phyloP scores from a whole-genome alignment of 2,888 invertebrate species.

The Athetis lepigone region DNA sequence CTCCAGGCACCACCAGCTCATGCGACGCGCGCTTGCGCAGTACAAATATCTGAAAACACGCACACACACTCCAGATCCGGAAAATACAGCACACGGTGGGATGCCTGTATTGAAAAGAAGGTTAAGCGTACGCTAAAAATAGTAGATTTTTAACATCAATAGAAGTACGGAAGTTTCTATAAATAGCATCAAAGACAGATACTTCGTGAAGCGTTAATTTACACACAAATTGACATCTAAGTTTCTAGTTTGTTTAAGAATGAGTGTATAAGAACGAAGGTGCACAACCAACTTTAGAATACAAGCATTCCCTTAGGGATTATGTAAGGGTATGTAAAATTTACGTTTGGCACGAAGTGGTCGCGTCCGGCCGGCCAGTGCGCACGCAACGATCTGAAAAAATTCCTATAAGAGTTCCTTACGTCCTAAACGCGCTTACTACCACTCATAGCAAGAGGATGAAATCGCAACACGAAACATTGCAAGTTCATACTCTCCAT shows the following conservation, averaged over 20 bases:
- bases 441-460: conserved; percentile 69
- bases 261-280: neutral
- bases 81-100: conserved; percentile 52
- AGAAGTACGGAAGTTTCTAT: neutral
- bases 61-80: conserved; percentile 54
- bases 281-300: conserved; percentile 30
- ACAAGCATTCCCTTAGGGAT: conserved; percentile 57
- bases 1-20: conserved; percentile 95
- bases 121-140: neutral
- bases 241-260: conserved; percentile 4
- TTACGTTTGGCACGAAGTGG: conserved; percentile 84
- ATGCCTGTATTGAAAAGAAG: conserved; percentile 64
- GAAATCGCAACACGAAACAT: conserved; percentile 77
- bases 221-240: conserved; percentile 8
- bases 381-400: conserved; percentile 84
- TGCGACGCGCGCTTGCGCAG: conserved; percentile 98
- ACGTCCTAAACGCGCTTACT: conserved; percentile 67
- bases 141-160: neutral
- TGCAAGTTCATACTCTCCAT: conserved; percentile 82
- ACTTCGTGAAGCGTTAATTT: conserved; percentile 13
- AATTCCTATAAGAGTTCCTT: conserved; percentile 82
- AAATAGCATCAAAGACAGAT: neutral
- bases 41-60: conserved; percentile 94
- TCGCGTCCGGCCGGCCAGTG: conserved; percentile 74
- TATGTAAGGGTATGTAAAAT: conserved; percentile 72